Percentiles rank a stretch among this genome's conserved stretches.
These are phyloP conservation scores for Megaptera novaeangliae DNA, from an alignment of 2,113 vertebrate genomes.

Conservation along the genomic window DNA sequence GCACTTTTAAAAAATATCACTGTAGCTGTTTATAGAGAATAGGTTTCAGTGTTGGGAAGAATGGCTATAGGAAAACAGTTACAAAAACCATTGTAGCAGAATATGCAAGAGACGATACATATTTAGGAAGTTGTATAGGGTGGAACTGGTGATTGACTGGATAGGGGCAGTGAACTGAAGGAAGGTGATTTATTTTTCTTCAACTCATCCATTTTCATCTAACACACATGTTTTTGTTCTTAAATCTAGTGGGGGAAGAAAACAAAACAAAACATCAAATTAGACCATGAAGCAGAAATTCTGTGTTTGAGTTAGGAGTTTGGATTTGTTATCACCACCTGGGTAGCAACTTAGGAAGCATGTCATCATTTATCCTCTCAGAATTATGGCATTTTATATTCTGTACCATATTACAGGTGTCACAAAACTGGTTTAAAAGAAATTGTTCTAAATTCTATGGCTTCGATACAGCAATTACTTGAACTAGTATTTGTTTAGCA, in stretches of 20 bases:
- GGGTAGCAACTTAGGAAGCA: neutral
- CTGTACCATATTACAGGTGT: neutral
- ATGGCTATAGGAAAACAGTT: neutral
- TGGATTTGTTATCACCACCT: neutral
- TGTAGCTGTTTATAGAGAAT: neutral
- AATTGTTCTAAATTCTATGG: neutral
- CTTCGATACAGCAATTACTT: neutral
- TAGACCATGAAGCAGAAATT: neutral
- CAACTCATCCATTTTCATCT: neutral
- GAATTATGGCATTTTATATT: conserved; percentile 19
- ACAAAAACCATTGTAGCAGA: neutral
- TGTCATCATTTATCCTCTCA: neutral
- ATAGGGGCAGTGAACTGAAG: neutral
- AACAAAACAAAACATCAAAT: neutral
- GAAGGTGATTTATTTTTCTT: conserved; percentile 12
- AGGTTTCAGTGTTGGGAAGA: neutral
- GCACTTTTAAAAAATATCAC: neutral
- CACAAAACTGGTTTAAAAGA: neutral
- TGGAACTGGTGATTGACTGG: neutral
- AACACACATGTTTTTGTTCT: neutral
- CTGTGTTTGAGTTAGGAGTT: neutral
- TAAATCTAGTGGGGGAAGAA: neutral
- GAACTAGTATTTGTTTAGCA: neutral
- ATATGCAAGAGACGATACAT: neutral
- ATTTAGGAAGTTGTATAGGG: neutral